phyloP scores from a whole-genome alignment of 92 coral and sea anemone species.

The Muricea muricata region DNA sequence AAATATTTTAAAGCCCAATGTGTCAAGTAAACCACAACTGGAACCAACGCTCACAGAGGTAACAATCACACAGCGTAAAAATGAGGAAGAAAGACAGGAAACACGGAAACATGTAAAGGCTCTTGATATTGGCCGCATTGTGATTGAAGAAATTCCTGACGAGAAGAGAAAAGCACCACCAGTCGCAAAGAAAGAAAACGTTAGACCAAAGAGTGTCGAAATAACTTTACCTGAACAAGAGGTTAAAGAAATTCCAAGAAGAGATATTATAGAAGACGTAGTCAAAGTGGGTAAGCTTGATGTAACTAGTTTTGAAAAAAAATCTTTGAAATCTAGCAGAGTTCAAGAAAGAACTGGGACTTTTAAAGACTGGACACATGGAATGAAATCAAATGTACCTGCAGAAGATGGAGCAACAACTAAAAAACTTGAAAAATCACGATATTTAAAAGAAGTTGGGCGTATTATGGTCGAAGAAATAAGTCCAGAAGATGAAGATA shows the following conservation, averaged over 20 bases:
- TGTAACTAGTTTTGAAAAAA: neutral
- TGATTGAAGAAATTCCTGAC: constrained; percentile 2
- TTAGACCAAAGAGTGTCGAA: constrained; percentile 20
- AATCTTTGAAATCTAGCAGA: neutral
- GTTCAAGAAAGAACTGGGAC: neutral
- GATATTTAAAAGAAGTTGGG: neutral
- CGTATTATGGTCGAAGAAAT: constrained; percentile 4
- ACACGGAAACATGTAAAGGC: neutral
- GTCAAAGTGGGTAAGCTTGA: constrained; percentile 24
- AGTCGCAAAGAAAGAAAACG: neutral
- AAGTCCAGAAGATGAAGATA: constrained; percentile 5
- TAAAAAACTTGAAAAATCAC: neutral
- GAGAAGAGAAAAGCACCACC: neutral
- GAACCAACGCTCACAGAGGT: no score
- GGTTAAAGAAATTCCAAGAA: constrained; percentile 8
- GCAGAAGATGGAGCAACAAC: neutral
- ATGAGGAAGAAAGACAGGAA: neutral
- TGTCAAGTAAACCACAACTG: no score
- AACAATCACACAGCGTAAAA: neutral
- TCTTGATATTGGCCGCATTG: constrained; percentile 7
- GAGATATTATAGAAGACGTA: neutral
- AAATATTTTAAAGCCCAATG: no score
- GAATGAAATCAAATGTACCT: neutral
- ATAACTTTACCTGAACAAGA: neutral
- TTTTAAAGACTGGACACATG: neutral